Base-by-base conservation (phyloP, 2,888 invertebrate genomes). In the Tricholauxania praeusta region DNA sequence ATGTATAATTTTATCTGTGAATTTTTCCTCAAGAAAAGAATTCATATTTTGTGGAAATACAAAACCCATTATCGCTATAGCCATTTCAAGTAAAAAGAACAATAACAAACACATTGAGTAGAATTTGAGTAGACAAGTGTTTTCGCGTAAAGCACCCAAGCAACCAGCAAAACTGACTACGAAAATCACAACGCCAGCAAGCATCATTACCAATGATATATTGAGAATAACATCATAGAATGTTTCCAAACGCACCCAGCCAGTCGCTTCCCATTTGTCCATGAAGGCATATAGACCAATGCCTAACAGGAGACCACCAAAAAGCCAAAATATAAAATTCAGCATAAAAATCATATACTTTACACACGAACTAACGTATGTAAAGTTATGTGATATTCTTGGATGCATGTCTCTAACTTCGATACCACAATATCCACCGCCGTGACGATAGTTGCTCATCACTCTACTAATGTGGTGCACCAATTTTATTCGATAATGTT, bases 131-230 rank as follows among this genome's bases (percentile, higher is more conserved):
- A 98, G 89, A 84, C 94, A 96, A 0, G 96, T 95, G 86, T 98
- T 98, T 88, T 98, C 97, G 74, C 97, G 88, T 32, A 88, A 75
- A 12, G 88, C 88, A 12, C 88, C 97, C 15, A 98, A 92, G 85
- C 97, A 98, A 8, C 97, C 97, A 22, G 96, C 94, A 87, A 97
- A 97, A 86, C 96, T 96, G 70, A 98, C 96, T 67, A 96, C 91
- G 87, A 97, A 97, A n/a, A 97, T 93, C 10, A 97, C 93, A 49
- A 93, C 92, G 3, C 97, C 97, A 74, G 95, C 92, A 73, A 97
- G 91, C n/a, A 96, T 93, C 88, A 97, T 92, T 71, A 97, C 92
- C 73, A 98, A 89, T 32, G 97, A 96, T 80, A 98, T 93, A 87
- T 98, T 97, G 71, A 97, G 89, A 78, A 95, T 92, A 53, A 97